A percentile compares a stretch with the other conserved stretches of the same genome.
These are phyloP conservation scores for Oreochromis mossambicus DNA, from an alignment of 2,797 vertebrate species.

Conservation along the genomic window DNA sequence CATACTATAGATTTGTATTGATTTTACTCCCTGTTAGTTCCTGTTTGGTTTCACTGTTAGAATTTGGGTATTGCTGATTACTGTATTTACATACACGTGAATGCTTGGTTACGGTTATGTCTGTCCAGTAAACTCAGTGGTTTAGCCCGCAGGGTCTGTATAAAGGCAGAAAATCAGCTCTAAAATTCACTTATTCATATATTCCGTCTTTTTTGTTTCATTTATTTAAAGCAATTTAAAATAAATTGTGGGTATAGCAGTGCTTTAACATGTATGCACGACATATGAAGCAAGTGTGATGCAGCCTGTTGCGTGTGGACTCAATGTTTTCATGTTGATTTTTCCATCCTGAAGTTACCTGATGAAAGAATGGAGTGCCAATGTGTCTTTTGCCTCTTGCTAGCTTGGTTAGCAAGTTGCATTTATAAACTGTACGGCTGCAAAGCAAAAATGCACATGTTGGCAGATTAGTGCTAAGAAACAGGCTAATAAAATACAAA, in stretches of 20 bases:
- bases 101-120: not conserved
- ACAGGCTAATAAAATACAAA: accelerated
- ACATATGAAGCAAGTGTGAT: accelerated
- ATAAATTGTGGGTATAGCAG: not conserved
- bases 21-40: not conserved
- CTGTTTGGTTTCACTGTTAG: accelerated
- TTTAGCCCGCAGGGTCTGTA: not conserved
- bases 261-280: accelerated
- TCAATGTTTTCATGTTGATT: not conserved
- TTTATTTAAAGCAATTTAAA: not conserved
- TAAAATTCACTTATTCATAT: accelerated
- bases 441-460: not conserved
- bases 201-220: not conserved
- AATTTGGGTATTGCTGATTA: not conserved
- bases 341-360: not conserved
- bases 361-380: not conserved
- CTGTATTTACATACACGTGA: not conserved
- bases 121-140: not conserved
- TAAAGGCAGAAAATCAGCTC: not conserved
- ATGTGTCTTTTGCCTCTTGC: not conserved
- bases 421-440: not conserved
- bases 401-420: not conserved
- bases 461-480: not conserved
- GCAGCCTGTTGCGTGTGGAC: not conserved
- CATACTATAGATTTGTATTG: not conserved